Base-by-base conservation (phyloP, 64 coral and sea anemone species). In the Montipora efflorescens region DNA sequence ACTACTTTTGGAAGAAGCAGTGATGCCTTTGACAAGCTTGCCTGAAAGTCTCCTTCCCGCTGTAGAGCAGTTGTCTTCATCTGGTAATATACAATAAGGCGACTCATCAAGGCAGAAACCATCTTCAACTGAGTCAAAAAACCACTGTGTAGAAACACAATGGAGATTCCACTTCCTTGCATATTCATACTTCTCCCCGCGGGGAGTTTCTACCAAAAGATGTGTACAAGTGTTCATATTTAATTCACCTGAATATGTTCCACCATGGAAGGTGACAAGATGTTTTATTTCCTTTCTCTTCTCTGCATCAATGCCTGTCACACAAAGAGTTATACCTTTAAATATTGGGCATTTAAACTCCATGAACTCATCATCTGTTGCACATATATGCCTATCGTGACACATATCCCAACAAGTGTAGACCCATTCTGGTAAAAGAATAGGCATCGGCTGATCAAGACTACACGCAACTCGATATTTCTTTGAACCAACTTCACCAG, bases 401-500 rank as follows among this genome's bases (percentile, higher is more conserved):
- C 91, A 68, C 45, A 92, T 61, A 62, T 96, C 88, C 98, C 98
- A 99, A 8, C 77, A 77, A 4, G 57, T 86, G 71, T 89, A 84
- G 48, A 99, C 85, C 98, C 98, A 99, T 8, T 94, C 86, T 43
- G 98, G 95, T 74, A 94, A 77, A 79, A 99, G 91, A 20, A 96
- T 90, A 1, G 92, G 84, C 71, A 90, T 90, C 5, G 92, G 84
- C 64, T 90, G 96, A 19, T 87, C 67, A 8, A 92, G 55, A 57
- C 64, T 92, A 43, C 89, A 75, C 7, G 98, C 98, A 81, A 94
- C 89, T 47, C 79, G 51, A 74, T 99, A 99, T 69, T 99, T 99
- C 83, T 96, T 87, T 55, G 91, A 96, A 5, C 98, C 98, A 50
- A 99, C 95, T 90, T 99, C 98, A 11, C 95, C 98, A 59, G 98